Evolutionary conservation across 2,888 invertebrate genomes (phyloP).

Genomic region (Teleogryllus oceanicus): DNA sequence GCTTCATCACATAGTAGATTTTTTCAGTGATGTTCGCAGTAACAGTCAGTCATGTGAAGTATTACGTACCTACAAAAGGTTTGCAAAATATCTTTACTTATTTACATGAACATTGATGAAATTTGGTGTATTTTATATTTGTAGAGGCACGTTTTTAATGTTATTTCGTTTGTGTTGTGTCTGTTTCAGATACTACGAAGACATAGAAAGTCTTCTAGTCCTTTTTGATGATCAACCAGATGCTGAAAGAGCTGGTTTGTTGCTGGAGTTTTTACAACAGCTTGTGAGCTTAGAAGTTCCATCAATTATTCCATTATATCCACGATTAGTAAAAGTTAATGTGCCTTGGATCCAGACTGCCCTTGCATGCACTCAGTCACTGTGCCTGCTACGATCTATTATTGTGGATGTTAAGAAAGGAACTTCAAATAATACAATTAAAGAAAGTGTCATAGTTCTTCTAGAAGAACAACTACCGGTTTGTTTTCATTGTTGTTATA

Average conservation of each 20-base stretch:
- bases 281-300: slow-evolving; percentile 49
- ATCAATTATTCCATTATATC: slow-evolving; percentile 47
- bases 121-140: neutral
- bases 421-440: neutral
- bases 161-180: slow-evolving; percentile 23
- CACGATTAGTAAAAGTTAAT: slow-evolving; percentile 48
- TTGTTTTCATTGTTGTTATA: neutral
- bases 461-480: slow-evolving; percentile 26
- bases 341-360: slow-evolving; percentile 53
- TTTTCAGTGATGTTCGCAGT: slow-evolving; percentile 53
- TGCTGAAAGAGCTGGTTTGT: slow-evolving; percentile 51
- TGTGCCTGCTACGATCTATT: slow-evolving; percentile 29
- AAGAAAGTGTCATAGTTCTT: neutral
- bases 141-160: neutral
- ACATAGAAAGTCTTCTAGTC: slow-evolving; percentile 43
- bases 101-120: slow-evolving; percentile 21
- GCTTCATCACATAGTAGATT: slow-evolving; percentile 54
- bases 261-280: slow-evolving; percentile 53
- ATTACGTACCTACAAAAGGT: slow-evolving; percentile 44
- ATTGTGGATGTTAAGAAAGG: slow-evolving; percentile 20
- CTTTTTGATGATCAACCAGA: slow-evolving; percentile 41
- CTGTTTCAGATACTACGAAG: slow-evolving; percentile 44
- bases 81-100: slow-evolving; percentile 12
- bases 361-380: slow-evolving; percentile 33
- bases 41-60: slow-evolving; percentile 45